These are phyloP conservation scores for Mesochorus sp. DNA, from an alignment of 2,888 invertebrate genomes.

Conservation along the genomic window DNA sequence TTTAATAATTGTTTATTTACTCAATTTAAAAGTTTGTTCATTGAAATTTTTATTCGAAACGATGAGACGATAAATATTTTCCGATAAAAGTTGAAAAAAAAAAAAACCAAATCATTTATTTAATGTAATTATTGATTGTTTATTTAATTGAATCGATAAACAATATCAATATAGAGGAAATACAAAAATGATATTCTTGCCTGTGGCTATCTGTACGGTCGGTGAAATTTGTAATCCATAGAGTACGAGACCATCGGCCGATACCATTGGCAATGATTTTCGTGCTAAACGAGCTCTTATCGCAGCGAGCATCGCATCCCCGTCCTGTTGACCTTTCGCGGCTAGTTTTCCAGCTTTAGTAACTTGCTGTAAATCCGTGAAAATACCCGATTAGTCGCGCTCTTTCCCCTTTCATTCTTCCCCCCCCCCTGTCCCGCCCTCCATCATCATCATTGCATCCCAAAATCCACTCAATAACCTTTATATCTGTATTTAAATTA, in stretches of 20 bases:
- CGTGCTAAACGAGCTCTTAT: conserved; percentile 90
- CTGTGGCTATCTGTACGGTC: conserved; percentile 74
- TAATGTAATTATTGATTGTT: not conserved
- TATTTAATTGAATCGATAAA: not conserved
- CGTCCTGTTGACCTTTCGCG: conserved; percentile 83
- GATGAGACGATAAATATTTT: too few species aligned
- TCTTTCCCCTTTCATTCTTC: not conserved
- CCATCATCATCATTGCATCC: not conserved
- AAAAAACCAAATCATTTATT: too few species aligned
- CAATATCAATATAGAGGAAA: too few species aligned
- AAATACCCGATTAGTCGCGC: conserved; percentile 37
- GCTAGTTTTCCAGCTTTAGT: conserved; percentile 86
- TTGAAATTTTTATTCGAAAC: too few species aligned
- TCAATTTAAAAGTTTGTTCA: too few species aligned
- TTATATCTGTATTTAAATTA: not conserved
- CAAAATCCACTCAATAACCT: not conserved
- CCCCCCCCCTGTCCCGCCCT: not conserved
- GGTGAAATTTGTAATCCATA: conserved; percentile 87
- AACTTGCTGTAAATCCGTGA: conserved; percentile 79
- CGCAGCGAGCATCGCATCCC: conserved; percentile 85
- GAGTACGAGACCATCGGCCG: conserved; percentile 88
- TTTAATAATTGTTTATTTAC: too few species aligned
- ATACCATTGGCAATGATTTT: conserved; percentile 88
- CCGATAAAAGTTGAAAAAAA: too few species aligned
- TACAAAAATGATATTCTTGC: conserved; percentile 58